These are phyloP conservation scores for Astreopora myriophthalma DNA, from an alignment of 64 coral and sea anemone species.

Conservation along the genomic window DNA sequence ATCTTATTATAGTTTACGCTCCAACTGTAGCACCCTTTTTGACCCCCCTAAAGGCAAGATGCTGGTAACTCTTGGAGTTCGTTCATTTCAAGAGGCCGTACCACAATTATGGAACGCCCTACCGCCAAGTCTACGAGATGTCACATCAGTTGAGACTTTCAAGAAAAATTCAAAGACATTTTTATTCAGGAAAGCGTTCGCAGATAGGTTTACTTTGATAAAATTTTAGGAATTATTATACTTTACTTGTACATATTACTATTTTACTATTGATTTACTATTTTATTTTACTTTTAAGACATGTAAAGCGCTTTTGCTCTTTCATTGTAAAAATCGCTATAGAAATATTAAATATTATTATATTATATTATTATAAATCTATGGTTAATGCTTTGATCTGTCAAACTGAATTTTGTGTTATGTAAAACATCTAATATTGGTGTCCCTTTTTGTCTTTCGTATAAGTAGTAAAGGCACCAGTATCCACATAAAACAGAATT, in stretches of 20 bases:
- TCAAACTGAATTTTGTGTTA: too few species aligned
- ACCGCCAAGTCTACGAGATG: slow-evolving; percentile 1
- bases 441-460: not conserved
- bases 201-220: too few species aligned
- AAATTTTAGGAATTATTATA: not conserved
- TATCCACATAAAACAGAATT: not conserved
- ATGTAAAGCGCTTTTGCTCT: slow-evolving; percentile 37
- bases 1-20: slow-evolving; percentile 24
- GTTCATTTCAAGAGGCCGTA: slow-evolving; percentile 27
- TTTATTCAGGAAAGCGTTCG: not conserved
- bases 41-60: slow-evolving; percentile 23
- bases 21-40: slow-evolving; percentile 18
- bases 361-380: not conserved
- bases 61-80: slow-evolving; percentile 9
- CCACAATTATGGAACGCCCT: slow-evolving; percentile 29
- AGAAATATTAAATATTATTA: not conserved
- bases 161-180: slow-evolving; percentile 2
- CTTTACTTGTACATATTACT: not conserved
- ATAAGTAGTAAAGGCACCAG: not conserved
- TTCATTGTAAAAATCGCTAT: slow-evolving; percentile 11
- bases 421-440: not conserved
- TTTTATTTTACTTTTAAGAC: slow-evolving; percentile 27
- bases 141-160: not conserved
- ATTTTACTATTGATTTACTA: not conserved
- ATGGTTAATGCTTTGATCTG: too few species aligned